phyloP scores from a whole-genome alignment of 92 coral and sea anemone genomes.

The Porites evermanni region DNA sequence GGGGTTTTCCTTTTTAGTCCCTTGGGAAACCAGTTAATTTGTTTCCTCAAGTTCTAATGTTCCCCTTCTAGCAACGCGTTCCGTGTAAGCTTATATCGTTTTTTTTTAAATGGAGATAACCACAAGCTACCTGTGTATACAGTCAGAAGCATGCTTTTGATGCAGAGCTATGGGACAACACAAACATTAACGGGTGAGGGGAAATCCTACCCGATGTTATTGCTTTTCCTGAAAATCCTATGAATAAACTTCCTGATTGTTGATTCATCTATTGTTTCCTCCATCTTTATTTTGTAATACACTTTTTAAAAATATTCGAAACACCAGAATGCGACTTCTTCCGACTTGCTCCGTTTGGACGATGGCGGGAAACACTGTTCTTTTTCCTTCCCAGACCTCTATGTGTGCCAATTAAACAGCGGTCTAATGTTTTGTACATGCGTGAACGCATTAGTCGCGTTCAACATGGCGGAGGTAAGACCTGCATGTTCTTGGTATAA shows the following conservation, averaged over 20 bases:
- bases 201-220: slow-evolving; percentile 80
- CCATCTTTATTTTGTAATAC: slow-evolving; percentile 18
- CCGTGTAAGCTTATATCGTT: too few relatives aligned
- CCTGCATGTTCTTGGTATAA: background rate
- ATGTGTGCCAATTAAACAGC: background rate
- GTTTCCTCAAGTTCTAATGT: too few relatives aligned
- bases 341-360: background rate
- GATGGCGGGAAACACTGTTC: slow-evolving; percentile 23
- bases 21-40: too few relatives aligned
- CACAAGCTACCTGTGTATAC: too few relatives aligned
- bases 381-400: background rate
- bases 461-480: slow-evolving; percentile 53
- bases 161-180: too few relatives aligned
- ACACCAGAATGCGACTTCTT: background rate
- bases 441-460: background rate
- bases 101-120: too few relatives aligned
- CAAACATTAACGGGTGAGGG: background rate
- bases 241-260: slow-evolving; percentile 68
- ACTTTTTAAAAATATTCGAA: background rate
- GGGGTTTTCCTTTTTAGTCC: too few relatives aligned
- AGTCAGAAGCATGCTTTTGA: too few relatives aligned
- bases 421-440: background rate
- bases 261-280: slow-evolving; percentile 40
- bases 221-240: slow-evolving; percentile 65
- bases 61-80: too few relatives aligned